A percentile compares a stretch with the other conserved stretches of the same genome.
Conservation (phyloP, 1,140 invertebrate genomes). For the Pachypeltis micranthus region DNA sequence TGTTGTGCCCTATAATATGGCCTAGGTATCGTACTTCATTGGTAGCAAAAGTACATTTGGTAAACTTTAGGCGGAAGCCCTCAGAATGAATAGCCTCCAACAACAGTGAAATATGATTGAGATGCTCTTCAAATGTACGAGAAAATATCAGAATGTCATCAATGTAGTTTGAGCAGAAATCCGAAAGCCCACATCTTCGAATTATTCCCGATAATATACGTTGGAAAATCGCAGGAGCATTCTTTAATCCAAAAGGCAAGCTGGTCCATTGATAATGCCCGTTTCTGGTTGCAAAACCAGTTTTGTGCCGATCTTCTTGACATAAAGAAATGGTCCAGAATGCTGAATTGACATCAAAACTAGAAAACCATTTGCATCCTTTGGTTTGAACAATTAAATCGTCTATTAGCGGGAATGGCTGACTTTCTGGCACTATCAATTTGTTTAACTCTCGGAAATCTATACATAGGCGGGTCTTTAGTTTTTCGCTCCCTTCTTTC, state of each 20-base stretch:
- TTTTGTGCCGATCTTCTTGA: slow-evolving; percentile 28
- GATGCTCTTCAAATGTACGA: slow-evolving; percentile 9
- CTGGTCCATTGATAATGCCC: slow-evolving; percentile 33
- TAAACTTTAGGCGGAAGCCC: slow-evolving; percentile 31
- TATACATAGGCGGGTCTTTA: slow-evolving; percentile 33
- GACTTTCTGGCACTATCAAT: slow-evolving; percentile 32
- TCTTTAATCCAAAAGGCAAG: slow-evolving; percentile 32
- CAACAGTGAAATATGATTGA: background rate
- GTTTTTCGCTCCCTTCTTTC: slow-evolving; percentile 32
- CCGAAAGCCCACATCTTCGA: background rate
- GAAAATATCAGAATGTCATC: slow-evolving; percentile 10
- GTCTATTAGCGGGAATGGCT: slow-evolving; percentile 34
- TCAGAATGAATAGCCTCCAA: slow-evolving; percentile 22
- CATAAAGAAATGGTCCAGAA: slow-evolving; percentile 34
- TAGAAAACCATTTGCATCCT: slow-evolving; percentile 32
- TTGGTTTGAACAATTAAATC: slow-evolving; percentile 30
- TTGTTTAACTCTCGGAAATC: slow-evolving; percentile 33
- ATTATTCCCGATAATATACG: slow-evolving; percentile 24
- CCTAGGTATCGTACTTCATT: slow-evolving; percentile 30
- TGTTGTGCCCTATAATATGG: slow-evolving; percentile 29
- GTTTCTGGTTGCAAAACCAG: slow-evolving; percentile 31
- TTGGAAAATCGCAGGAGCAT: slow-evolving; percentile 38
- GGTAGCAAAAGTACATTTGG: slow-evolving; percentile 30
- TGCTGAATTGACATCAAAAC: slow-evolving; percentile 34
- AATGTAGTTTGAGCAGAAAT: slow-evolving; percentile 9